A percentile compares a stretch with the other conserved stretches of the same genome.
Evolutionary conservation across 2,797 vertebrate species (phyloP).

Genomic region (Trichosurus vulpecula): DNA sequence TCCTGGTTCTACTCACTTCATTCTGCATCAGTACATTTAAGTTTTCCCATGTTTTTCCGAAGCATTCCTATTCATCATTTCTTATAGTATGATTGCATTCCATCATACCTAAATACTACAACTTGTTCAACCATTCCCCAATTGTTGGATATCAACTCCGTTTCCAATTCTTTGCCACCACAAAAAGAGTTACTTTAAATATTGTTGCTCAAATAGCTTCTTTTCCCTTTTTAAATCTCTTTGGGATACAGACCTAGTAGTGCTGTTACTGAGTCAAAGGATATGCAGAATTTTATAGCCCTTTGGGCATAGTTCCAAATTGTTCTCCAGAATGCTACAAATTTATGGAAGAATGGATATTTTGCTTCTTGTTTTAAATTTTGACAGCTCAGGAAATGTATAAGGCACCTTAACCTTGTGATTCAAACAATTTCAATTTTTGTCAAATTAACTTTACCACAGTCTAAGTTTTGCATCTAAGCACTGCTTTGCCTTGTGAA

Average conservation of each 20-base stretch:
- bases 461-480: background rate
- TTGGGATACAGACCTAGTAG: background rate
- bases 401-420: background rate
- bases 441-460: background rate
- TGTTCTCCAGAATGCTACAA: background rate
- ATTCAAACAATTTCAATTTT: background rate
- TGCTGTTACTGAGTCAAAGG: background rate
- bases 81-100: background rate
- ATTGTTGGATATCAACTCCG: too few relatives aligned
- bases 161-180: background rate
- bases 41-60: background rate
- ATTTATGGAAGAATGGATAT: background rate
- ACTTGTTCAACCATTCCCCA: background rate
- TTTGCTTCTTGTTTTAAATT: background rate
- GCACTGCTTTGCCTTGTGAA: background rate
- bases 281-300: background rate
- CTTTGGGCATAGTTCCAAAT: background rate
- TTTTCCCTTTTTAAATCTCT: background rate
- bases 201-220: background rate
- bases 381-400: background rate
- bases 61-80: background rate
- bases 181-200: background rate
- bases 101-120: background rate
- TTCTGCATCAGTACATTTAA: background rate
- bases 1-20: background rate